Base-by-base conservation (phyloP, 2,888 invertebrate species). In the Argyresthia albistria region DNA sequence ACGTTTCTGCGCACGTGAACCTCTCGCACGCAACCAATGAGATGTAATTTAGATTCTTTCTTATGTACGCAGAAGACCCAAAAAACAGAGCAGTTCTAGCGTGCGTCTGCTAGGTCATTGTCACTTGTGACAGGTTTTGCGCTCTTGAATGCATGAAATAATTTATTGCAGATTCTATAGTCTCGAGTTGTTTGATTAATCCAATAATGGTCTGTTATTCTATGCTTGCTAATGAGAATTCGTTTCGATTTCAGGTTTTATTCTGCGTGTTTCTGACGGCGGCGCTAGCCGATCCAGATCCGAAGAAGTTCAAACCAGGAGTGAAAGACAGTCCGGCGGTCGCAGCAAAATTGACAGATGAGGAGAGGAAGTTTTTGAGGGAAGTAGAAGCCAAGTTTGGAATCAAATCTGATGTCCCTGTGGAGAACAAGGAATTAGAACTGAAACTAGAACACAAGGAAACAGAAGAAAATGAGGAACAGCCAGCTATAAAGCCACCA, bases 381-480 rank as follows among this genome's bases (percentile, higher is more conserved):
- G 88, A 87, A 59, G 82, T 88, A 3, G 88, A 88, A 72, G 73
- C 73, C 15, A 88, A 88, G 57, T 88, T 79, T 60, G 87, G 84
- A 1, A 70, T 88, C 0, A 82, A 84, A 61, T 60, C 72, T 35
- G 78, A 81, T 47, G 64, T 65, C 50, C 60, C 66, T 36, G 52
- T 58, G 25, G 71, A 73, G 52, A 60, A 56, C 11, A 65, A 69
- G 43, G 69, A 65, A 36, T 6, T 25, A 25, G 25, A 58, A 48
- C 62, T 61, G 51, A 58, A 59, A 46, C 54, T 53, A 25, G 55
- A 59, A 10, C 50, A 43, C 43, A 55, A 56, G 46, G 53, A 56
- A 0, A 51, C 25, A 53, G 50, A 45, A 36, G 35, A 54, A 58
- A 56, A 53, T 53, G 10, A 48, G 7, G 62, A 63, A 54, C 36